These are phyloP conservation scores for Acanthurus tractus DNA, from an alignment of 2,797 vertebrate genomes.

Conservation along the genomic window DNA sequence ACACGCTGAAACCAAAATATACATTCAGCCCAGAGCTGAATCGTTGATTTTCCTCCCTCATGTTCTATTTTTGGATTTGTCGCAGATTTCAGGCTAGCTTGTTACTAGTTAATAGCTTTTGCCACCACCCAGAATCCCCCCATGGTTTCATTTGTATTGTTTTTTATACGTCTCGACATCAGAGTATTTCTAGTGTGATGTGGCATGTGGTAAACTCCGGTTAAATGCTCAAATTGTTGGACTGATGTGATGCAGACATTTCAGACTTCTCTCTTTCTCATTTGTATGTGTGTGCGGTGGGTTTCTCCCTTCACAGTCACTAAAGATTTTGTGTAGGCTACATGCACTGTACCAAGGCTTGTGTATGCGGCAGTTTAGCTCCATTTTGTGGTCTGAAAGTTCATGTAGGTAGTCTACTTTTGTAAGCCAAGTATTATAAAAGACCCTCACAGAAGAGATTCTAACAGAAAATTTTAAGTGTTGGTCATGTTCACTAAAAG, in stretches of 20 bases:
- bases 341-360: not conserved
- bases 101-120: not conserved
- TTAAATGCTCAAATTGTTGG: not conserved
- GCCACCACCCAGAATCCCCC: too few species aligned
- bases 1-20: conserved; percentile 11
- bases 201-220: conserved; percentile 2
- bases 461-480: not conserved
- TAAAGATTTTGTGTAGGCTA: conserved; percentile 2
- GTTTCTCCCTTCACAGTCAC: conserved; percentile 4
- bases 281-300: not conserved
- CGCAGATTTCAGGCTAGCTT: not conserved
- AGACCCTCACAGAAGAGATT: conserved; percentile 1
- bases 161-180: not conserved
- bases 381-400: conserved; percentile 30
- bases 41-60: conserved; percentile 9
- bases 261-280: not conserved
- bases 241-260: not conserved
- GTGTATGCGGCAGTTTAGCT: conserved; percentile 24
- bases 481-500: conserved; percentile 41
- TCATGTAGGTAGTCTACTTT: conserved; percentile 35
- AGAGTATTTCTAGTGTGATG: not conserved
- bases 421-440: conserved; percentile 17
- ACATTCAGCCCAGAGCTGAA: conserved; percentile 9
- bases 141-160: not conserved
- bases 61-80: conserved; percentile 17